Evolutionary conservation across 2,888 invertebrate genomes (phyloP), one percentile per base, ranked within the genome.

Genomic region (Cylindroiulus punctatus): DNA sequence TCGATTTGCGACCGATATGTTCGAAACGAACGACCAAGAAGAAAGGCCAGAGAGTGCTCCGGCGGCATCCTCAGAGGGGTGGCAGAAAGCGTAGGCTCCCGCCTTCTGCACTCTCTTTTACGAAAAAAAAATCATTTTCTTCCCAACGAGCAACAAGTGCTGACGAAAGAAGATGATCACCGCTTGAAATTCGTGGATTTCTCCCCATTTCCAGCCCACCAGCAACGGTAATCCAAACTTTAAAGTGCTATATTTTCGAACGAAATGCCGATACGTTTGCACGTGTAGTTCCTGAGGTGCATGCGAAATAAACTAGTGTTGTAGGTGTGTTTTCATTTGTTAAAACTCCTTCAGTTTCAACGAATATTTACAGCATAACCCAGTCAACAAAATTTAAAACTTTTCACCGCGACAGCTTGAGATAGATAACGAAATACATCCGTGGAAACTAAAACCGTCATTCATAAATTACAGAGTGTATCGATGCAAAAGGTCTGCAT

Each of bases 61-160:
- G 52, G 17, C 52, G 65, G 65, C 65, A 65, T 65, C 65, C 65
- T 4, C 26, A 17, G 5, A 26, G 65, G 65, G 65, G 26, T 65
- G 65, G 65, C 65, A 26, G 19, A 65, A 65, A 65, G 26, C 65
- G 65, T 65, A 65, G 65, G 65, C 65, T 65, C 65, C 65, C 65
- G 65, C 65, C 65, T 65, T 65, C 65, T 65, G 65, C 65, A 4
- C 19, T 65, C 65, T 26, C 65, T 65, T 65, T 65, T 26, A 65
- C 65, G 22, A 65, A 65, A 65, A 52, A 36, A 36, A 26, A 65
- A 26, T 26, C 65, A 65, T 22, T 65, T 65, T 7, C 65, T 65
- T 65, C 65, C 26, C 65, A 65, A 65, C 65, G 65, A 65, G 65
- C 65, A 65, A 65, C 65, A 65, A 65, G 65, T 65, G 65, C 65